Evolutionary conservation across 2,797 vertebrate genomes (phyloP).

Genomic region (Microhierax caerulescens): DNA sequence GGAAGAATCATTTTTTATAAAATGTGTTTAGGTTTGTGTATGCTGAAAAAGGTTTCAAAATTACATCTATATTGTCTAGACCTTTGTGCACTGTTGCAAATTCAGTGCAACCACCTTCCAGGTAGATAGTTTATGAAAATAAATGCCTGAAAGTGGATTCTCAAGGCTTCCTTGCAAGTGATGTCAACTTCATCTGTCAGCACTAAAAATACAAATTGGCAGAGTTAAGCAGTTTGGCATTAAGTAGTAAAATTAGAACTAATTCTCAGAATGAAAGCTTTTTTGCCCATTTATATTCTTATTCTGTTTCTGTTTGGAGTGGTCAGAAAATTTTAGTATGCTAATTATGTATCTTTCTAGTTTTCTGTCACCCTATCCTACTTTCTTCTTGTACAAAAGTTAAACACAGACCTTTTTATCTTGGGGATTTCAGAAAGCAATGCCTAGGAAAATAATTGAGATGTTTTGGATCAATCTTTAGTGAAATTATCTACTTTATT

Average conservation of each 20-base stretch:
- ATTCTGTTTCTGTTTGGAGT: background rate
- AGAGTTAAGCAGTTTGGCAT: background rate
- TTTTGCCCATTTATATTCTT: background rate
- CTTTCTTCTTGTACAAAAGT: background rate
- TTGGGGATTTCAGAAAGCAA: background rate
- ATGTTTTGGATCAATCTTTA: background rate
- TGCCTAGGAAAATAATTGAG: background rate
- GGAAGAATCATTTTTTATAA: background rate
- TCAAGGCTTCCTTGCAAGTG: background rate
- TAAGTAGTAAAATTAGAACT: background rate
- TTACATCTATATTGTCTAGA: background rate
- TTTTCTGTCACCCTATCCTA: background rate
- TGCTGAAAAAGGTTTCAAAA: background rate
- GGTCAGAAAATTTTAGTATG: background rate
- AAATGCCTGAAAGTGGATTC: background rate
- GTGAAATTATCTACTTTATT: background rate
- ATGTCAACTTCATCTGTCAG: background rate
- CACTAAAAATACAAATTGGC: background rate
- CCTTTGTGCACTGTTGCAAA: background rate
- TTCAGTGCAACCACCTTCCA: background rate
- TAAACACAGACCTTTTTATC: background rate
- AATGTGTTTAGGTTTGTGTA: background rate
- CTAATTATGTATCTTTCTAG: background rate
- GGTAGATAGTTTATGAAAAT: background rate
- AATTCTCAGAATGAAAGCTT: background rate